These are phyloP conservation scores for Sisor rabdophorus DNA, from an alignment of 2,113 vertebrate genomes.

Conservation along the genomic window DNA sequence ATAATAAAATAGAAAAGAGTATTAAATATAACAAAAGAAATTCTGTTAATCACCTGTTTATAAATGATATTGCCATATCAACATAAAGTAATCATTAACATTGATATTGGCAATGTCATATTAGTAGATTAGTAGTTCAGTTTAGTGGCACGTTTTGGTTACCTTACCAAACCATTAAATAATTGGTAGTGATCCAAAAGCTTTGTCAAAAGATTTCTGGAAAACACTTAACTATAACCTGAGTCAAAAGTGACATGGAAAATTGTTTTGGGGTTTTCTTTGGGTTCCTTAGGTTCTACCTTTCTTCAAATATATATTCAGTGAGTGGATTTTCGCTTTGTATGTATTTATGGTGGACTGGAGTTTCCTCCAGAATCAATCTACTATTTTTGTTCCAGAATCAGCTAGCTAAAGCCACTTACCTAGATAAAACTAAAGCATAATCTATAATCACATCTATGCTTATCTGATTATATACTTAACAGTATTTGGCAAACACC, in stretches of 20 bases:
- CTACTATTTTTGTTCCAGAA: background rate
- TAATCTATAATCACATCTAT: background rate
- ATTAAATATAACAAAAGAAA: no score
- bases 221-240: background rate
- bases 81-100: no score
- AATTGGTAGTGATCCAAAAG: background rate
- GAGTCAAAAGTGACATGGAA: background rate
- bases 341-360: background rate
- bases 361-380: background rate
- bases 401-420: background rate
- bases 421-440: background rate
- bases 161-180: background rate
- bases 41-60: no score
- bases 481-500: background rate
- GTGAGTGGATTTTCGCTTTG: background rate
- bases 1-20: no score
- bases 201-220: background rate
- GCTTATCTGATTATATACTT: background rate
- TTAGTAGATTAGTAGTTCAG: background rate
- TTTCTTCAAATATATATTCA: background rate
- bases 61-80: no score
- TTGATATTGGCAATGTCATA: background rate
- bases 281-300: background rate
- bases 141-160: background rate
- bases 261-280: background rate